phyloP scores from a whole-genome alignment of 1,140 invertebrate genomes.

The Diorhabda elongata region DNA sequence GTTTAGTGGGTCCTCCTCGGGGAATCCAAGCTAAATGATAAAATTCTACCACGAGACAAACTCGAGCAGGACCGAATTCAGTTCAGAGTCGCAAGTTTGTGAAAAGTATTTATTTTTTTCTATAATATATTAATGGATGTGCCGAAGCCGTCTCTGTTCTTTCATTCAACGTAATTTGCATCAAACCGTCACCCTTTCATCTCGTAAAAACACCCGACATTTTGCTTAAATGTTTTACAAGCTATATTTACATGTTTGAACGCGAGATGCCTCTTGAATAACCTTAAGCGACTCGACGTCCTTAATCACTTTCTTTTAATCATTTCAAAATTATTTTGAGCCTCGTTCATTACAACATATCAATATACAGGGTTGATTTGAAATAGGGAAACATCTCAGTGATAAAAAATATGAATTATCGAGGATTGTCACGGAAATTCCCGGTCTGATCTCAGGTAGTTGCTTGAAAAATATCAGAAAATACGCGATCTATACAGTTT shows the following conservation, averaged over 20 bases:
- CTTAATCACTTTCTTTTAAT: too few species aligned
- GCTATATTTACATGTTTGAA: constrained; percentile 8
- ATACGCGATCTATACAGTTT: too few species aligned
- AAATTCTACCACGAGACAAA: constrained; percentile 20
- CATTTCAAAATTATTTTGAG: too few species aligned
- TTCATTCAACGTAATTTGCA: constrained; percentile 32
- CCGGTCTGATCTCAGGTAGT: too few species aligned
- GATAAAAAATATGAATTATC: too few species aligned
- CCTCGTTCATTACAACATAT: too few species aligned
- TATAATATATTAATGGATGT: neutral
- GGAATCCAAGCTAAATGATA: constrained; percentile 34
- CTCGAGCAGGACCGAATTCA: neutral
- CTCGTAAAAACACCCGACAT: constrained; percentile 16
- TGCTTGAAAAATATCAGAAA: too few species aligned
- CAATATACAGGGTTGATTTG: too few species aligned
- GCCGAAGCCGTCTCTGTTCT: constrained; percentile 1
- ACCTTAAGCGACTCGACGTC: too few species aligned
- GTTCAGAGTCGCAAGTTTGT: constrained; percentile 11
- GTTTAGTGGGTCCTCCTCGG: constrained; percentile 27
- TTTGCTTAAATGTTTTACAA: constrained; percentile 7
- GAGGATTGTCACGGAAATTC: too few species aligned
- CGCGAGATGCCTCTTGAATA: neutral
- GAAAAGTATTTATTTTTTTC: neutral
- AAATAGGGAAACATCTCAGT: too few species aligned
- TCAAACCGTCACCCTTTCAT: constrained; percentile 22